Percentiles rank a stretch among this genome's conserved stretches.
phyloP scores from a whole-genome alignment of 2,888 invertebrate genomes.

The Eulithis prunata region DNA sequence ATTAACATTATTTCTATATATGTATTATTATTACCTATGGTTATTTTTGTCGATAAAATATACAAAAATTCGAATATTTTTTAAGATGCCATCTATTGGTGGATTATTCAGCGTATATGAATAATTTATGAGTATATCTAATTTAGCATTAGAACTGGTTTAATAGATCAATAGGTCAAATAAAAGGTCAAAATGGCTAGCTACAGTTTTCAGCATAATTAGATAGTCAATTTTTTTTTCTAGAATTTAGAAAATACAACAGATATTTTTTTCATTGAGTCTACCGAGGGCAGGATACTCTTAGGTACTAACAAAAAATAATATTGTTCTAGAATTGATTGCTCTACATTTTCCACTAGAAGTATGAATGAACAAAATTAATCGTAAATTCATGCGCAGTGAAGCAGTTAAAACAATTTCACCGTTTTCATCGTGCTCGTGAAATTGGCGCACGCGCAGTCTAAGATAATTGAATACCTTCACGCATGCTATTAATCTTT shows the following conservation, averaged over 20 bases:
- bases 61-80: background rate
- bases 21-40: no score
- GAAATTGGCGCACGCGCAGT: constrained; percentile 74
- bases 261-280: no score
- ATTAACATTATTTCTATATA: background rate
- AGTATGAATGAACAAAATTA: constrained; percentile 19
- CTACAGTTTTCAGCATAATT: background rate
- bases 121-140: constrained; percentile 2
- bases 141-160: constrained; percentile 17
- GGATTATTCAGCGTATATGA: constrained; percentile 14
- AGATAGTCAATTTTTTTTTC: no score
- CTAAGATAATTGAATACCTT: constrained; percentile 73
- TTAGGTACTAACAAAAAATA: no score
- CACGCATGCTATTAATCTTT: constrained; percentile 70
- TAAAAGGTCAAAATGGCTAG: constrained; percentile 7
- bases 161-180: constrained; percentile 24
- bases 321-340: background rate
- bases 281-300: no score
- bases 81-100: background rate
- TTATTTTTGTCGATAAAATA: background rate
- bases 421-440: constrained; percentile 76
- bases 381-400: constrained; percentile 55
- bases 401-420: constrained; percentile 74
- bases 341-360: background rate
- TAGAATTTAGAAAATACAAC: no score